A percentile compares a stretch with the other conserved stretches of the same genome.
These are phyloP conservation scores for Theonella swinhoei DNA, from an alignment of 37 sponge, comb jelly and placozoan species.

Conservation along the genomic window DNA sequence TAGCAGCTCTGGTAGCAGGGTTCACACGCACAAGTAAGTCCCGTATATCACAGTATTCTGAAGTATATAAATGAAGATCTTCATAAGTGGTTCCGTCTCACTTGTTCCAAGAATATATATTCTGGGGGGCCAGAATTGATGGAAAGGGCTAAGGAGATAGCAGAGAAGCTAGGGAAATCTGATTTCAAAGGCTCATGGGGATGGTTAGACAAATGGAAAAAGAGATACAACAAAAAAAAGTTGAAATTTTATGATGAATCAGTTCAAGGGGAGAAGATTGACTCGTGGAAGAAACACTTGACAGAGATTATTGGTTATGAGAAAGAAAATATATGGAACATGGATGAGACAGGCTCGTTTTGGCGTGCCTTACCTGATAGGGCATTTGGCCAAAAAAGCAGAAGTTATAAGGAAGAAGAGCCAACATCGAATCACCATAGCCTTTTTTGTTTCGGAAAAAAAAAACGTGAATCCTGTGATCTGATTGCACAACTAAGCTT, in stretches of 20 bases:
- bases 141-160: no score
- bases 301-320: conserved; percentile 45
- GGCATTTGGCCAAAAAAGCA: background rate
- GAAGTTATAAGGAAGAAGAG: background rate
- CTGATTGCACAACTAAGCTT: no score
- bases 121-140: no score
- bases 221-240: conserved; percentile 24
- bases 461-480: no score
- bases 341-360: background rate
- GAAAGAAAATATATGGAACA: background rate
- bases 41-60: no score
- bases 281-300: conserved; percentile 45
- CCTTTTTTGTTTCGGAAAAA: background rate
- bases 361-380: background rate
- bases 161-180: no score
- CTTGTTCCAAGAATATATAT: no score
- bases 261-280: conserved; percentile 39
- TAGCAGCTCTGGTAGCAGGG: no score
- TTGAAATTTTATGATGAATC: conserved; percentile 50
- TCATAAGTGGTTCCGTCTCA: no score
- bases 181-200: conserved; percentile 73
- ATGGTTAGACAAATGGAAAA: conserved; percentile 71
- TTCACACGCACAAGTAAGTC: no score
- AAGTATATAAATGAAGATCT: no score
- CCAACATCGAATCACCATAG: background rate